A percentile compares a stretch with the other conserved stretches of the same genome.
Evolutionary conservation across 2,113 vertebrate genomes (phyloP).

Genomic region (Blennius ocellaris): DNA sequence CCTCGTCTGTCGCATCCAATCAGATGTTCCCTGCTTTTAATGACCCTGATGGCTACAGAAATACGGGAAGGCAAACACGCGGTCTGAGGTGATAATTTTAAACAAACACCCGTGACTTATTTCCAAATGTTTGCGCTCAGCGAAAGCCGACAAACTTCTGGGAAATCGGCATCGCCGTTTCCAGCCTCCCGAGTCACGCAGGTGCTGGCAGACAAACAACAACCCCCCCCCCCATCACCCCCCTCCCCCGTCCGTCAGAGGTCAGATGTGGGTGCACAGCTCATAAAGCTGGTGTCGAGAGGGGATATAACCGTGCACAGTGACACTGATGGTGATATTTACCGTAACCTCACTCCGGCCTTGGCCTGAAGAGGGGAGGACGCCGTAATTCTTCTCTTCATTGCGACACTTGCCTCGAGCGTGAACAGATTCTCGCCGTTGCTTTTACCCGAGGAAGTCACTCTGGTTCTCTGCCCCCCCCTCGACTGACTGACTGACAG

Average conservation of each 20-base stretch:
- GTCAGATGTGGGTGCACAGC: conserved; percentile 53
- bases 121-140: conserved; percentile 65
- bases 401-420: conserved; percentile 1
- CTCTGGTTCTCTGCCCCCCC: conserved; percentile 11
- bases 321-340: conserved; percentile 65
- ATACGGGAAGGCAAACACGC: conserved; percentile 62
- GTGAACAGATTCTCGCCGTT: background rate
- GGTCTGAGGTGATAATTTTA: conserved; percentile 55
- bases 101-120: conserved; percentile 57
- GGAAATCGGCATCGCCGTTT: conserved; percentile 43
- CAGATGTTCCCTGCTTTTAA: conserved; percentile 47
- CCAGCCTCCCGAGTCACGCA: conserved; percentile 15
- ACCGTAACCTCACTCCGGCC: conserved; percentile 34
- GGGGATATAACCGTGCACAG: conserved; percentile 17
- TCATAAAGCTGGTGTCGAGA: conserved; percentile 58
- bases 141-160: conserved; percentile 55
- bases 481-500: conserved; percentile 3
- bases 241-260: conserved; percentile 46
- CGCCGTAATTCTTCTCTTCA: conserved; percentile 22
- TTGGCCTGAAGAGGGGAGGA: conserved; percentile 33
- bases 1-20: conserved; percentile 2
- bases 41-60: conserved; percentile 40
- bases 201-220: conserved; percentile 24
- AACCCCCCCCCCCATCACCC: no score
- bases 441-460: conserved; percentile 23